Base-by-base conservation (phyloP, 2,797 vertebrate genomes). In the Pachyuromys duprasi region DNA sequence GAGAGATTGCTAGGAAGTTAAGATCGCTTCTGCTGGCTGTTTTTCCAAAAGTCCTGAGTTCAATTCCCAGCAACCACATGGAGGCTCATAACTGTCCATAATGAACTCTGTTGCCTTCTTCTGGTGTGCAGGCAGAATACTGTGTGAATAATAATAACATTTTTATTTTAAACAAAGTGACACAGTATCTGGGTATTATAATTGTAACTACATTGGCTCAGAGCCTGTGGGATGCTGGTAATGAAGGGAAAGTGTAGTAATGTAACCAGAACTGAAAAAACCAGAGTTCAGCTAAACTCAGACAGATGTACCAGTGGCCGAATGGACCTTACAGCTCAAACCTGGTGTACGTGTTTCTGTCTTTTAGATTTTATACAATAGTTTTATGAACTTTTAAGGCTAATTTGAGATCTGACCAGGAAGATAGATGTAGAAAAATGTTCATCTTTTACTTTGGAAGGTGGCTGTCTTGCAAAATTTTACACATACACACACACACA, bases 381-480 rank as follows among this genome's bases (percentile, higher is more conserved):
- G 4, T 8, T 79, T 92, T 96, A 36, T 94, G 62, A 75, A 55
- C n/a, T 79, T 74, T 45, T 75, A 81, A 72, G 33, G 55, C 28
- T 94, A 81, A 20, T 75, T 49, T 86, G 26, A 67, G 14, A 90
- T 87, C 67, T 80, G 13, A 36, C 70, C 57, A 57, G 83, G 70
- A 80, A 69, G 74, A 90, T 87, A 69, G 33, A 75, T 74, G 69
- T 92, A 20, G 39, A 42, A 86, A 90, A 83, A 63, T 86, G 2
- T 39, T 88, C 2, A 22, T 3, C 11, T 82, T 95, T 94, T 83
- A 62, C 55, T 91, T 76, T 79, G 33, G 20, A 96, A 88, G 91
- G 63, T 81, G 39, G 75, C 2, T 70, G 80, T 92, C 14, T 17
- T 11, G 5, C 26, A 82, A 36, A 94, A 78, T 74, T 36, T 75